A percentile compares a stretch with the other conserved stretches of the same genome.
These are phyloP conservation scores for Ranitomeya imitator DNA, from an alignment of 2,113 vertebrate genomes.

Conservation along the genomic window DNA sequence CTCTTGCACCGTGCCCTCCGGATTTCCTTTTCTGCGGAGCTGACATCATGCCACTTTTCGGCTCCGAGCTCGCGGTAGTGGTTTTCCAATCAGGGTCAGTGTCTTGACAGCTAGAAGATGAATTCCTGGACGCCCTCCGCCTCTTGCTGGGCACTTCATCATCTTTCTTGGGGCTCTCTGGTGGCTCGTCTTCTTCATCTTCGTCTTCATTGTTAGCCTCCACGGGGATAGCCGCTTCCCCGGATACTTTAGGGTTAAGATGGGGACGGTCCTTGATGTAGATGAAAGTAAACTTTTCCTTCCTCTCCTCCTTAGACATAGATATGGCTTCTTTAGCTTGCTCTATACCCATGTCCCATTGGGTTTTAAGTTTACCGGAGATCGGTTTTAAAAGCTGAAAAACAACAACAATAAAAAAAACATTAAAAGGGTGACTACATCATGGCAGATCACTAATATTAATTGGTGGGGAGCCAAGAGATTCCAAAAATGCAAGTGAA, in stretches of 20 bases:
- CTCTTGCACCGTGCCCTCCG: slow-evolving; percentile 63
- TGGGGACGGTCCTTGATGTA: slow-evolving; percentile 83
- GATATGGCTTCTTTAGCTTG: slow-evolving; percentile 84
- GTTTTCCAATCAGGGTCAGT: slow-evolving; percentile 61
- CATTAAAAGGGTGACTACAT: neutral
- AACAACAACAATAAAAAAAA: neutral
- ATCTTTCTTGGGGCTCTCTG: slow-evolving; percentile 62
- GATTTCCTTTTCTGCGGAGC: slow-evolving; percentile 72
- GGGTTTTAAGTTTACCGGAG: slow-evolving; percentile 82
- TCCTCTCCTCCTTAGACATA: slow-evolving; percentile 81
- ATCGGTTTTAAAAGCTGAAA: slow-evolving; percentile 77
- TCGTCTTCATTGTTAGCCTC: slow-evolving; percentile 64
- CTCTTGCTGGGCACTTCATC: slow-evolving; percentile 71
- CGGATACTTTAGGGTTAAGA: slow-evolving; percentile 81
- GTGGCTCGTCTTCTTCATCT: slow-evolving; percentile 58
- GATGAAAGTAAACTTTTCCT: slow-evolving; percentile 84
- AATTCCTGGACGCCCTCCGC: slow-evolving; percentile 69
- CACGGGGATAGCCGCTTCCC: slow-evolving; percentile 73
- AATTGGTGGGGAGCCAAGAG: too few species aligned
- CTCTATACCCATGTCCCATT: slow-evolving; percentile 89
- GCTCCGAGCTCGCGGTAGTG: slow-evolving; percentile 69
- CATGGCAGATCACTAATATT: too few species aligned
- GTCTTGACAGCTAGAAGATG: slow-evolving; percentile 54
- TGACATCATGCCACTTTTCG: slow-evolving; percentile 67
- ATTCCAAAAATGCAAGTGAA: too few species aligned